Evolutionary conservation across 2,797 vertebrate genomes (phyloP).

Genomic region (Catamblyrhynchus diadema): DNA sequence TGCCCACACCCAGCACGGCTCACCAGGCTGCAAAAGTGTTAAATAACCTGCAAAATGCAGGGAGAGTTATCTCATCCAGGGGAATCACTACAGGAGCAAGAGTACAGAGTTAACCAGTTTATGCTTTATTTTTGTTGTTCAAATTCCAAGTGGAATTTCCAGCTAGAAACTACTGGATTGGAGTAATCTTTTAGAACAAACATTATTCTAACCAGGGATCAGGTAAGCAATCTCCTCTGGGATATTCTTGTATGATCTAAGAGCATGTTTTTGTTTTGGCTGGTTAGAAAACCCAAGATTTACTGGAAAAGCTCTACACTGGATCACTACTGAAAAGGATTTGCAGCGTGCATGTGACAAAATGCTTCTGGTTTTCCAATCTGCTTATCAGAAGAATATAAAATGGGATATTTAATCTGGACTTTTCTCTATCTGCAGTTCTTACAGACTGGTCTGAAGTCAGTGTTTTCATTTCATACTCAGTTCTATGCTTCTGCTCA

Average conservation of each 20-base stretch:
- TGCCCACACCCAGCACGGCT: background rate
- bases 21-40: rapidly evolving
- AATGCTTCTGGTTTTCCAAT: background rate
- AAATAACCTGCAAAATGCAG: background rate
- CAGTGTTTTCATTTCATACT: background rate
- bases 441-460: background rate
- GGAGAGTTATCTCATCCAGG: background rate
- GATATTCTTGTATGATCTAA: background rate
- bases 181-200: background rate
- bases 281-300: background rate
- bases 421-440: background rate
- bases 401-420: background rate
- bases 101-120: background rate
- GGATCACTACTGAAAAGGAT: background rate
- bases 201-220: background rate
- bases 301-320: background rate
- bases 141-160: background rate
- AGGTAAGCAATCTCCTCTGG: background rate
- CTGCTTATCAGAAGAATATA: background rate
- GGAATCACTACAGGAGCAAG: background rate
- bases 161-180: background rate
- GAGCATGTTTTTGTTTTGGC: background rate
- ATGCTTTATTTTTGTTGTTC: background rate
- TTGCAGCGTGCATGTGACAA: background rate
- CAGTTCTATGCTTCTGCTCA: rapidly evolving